Percentiles rank a stretch among this genome's conserved stretches.
phyloP scores from a whole-genome alignment of 2,113 vertebrate species.

The Gobiocypris rarus region DNA sequence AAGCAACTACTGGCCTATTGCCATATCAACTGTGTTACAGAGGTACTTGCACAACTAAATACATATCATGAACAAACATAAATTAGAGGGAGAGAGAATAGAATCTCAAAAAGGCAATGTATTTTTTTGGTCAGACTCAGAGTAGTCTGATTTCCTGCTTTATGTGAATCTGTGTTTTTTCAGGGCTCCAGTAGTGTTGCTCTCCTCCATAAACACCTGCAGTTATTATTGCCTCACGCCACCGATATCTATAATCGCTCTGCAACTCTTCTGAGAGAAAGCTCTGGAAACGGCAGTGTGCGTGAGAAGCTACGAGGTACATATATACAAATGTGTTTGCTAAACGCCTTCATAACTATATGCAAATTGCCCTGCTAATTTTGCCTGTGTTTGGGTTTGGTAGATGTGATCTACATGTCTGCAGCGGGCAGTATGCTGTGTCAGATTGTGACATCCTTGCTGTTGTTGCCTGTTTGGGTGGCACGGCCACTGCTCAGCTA shows the following conservation, averaged over 20 bases:
- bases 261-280: conserved; percentile 88
- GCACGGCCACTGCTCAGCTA: conserved; percentile 89
- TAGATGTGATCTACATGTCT: conserved; percentile 95
- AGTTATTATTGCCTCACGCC: conserved; percentile 94
- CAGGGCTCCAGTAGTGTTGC: conserved; percentile 97
- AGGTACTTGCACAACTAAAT: conserved; percentile 74
- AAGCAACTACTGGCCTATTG: conserved; percentile 96
- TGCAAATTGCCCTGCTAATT: neutral
- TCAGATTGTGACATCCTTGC: conserved; percentile 90
- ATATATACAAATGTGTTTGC: neutral
- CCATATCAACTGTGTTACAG: conserved; percentile 90
- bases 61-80: neutral
- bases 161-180: neutral
- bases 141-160: neutral
- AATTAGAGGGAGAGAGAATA: neutral
- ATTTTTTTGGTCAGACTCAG: neutral
- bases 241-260: conserved; percentile 96
- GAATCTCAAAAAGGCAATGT: neutral
- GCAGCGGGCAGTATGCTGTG: conserved; percentile 98
- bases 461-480: conserved; percentile 91
- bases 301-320: conserved; percentile 91
- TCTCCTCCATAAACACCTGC: conserved; percentile 96
- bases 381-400: conserved; percentile 31
- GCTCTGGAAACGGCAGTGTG: conserved; percentile 93
- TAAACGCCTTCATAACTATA: neutral